Evolutionary conservation across 2,113 vertebrate genomes (phyloP).

Genomic region (Rostratula benghalensis): DNA sequence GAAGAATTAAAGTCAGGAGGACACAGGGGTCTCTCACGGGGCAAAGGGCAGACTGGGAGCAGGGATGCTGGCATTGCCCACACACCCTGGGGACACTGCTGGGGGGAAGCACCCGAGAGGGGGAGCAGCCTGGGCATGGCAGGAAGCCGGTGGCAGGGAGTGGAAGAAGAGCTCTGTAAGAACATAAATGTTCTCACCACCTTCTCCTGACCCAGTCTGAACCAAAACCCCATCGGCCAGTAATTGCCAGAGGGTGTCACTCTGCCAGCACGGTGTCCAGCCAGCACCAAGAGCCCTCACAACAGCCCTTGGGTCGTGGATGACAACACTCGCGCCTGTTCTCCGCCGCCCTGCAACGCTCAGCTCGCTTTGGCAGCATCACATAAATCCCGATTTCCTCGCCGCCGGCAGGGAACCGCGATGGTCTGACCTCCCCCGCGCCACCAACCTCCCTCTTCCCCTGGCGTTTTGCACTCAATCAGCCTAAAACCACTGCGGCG

Average conservation of each 20-base stretch:
- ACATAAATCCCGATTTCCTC: neutral
- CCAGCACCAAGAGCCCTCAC: neutral
- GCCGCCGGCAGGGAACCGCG: fast-evolving
- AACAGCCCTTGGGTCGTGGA: neutral
- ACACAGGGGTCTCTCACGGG: neutral
- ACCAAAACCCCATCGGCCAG: neutral
- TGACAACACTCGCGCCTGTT: too few relatives aligned
- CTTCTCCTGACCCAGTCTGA: neutral
- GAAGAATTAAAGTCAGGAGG: neutral
- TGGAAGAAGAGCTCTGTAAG: neutral
- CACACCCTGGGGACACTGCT: neutral
- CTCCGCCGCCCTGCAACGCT: neutral
- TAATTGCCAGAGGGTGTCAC: neutral
- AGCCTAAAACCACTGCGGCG: fast-evolving
- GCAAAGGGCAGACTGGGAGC: too few relatives aligned
- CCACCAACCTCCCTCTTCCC: neutral
- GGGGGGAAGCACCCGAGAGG: too few relatives aligned
- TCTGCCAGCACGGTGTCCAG: neutral
- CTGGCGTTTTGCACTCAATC: neutral
- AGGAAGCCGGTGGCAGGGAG: fast-evolving
- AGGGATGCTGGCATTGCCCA: too few relatives aligned
- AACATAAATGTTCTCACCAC: neutral
- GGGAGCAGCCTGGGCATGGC: neutral
- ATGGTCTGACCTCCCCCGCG: neutral
- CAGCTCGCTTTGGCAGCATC: neutral